Evolutionary conservation across 2,113 vertebrate species (phyloP), one percentile per base, ranked within the genome.

Genomic region (Limnothrissa miodon): DNA sequence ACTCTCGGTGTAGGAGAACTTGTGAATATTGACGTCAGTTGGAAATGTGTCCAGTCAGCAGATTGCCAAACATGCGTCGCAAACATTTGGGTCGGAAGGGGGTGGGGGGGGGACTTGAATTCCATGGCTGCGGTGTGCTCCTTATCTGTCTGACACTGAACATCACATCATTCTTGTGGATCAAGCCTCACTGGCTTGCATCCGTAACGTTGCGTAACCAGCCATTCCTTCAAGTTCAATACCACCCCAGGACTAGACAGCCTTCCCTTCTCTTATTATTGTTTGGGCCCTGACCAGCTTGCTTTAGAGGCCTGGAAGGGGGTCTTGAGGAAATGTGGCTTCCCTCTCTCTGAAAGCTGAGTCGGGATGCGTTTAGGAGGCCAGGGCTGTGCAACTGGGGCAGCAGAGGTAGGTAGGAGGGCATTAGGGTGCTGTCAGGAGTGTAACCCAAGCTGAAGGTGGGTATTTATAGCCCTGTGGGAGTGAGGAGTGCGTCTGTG

Each of bases 401-500:
- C 15, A 44, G 59, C 15, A 21, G 62, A 29, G 25, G 29, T 33
- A 25, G 59, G 59, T 36, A 25, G n/a, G 25, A 29, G 36, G 62
- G 9, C 78, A 56, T 81, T 45, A 39, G 78, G 80, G 83, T 39
- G 56, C 82, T 29, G n/a, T 79, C 62, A 45, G 83, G 78, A 81
- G 74, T 88, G 89, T 86, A 87, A 89, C 87, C 53, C 53, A 87
- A 87, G 86, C 82, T 81, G 66, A 15, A 74, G 11, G 11, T 56
- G 82, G 82, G 83, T 90, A 90, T 88, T 89, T 87, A 88, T 89
- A 90, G 88, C 80, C 81, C 33, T 48, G 48, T 74, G 84, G 70
- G 82, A 70, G 86, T 83, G 83, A 88, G 85, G 83, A n/a, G n/a
- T n/a, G n/a, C n/a, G n/a, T n/a, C n/a, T 81, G 51, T 87, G 82